Conservation (phyloP, 2,797 vertebrate species). For the Macropodus opercularis region DNA sequence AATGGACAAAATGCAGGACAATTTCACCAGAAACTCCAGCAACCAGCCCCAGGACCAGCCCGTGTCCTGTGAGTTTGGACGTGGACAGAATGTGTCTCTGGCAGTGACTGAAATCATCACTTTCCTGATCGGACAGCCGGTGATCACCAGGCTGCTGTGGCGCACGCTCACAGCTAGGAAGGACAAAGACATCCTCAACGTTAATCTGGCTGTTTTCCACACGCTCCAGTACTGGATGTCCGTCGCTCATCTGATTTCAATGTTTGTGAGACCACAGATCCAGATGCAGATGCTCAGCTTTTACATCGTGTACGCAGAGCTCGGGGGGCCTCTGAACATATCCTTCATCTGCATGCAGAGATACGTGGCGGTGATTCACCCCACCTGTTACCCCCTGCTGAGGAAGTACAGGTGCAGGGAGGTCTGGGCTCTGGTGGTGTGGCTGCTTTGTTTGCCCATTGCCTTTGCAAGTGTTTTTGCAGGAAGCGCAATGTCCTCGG, state of each 20-base stretch:
- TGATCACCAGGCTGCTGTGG: conserved; percentile 36
- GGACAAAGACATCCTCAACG: conserved; percentile 39
- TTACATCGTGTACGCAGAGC: conserved; percentile 12
- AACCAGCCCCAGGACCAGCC: no score
- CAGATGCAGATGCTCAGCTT: rapidly evolving
- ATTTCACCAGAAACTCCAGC: neutral
- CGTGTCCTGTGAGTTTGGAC: rapidly evolving
- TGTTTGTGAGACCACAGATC: rapidly evolving
- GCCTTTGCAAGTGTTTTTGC: rapidly evolving
- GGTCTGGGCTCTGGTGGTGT: conserved; percentile 13
- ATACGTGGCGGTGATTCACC: conserved; percentile 52
- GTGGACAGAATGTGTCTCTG: rapidly evolving
- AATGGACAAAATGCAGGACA: neutral
- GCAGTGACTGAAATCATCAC: neutral
- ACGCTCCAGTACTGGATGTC: conserved; percentile 19
- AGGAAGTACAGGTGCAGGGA: conserved; percentile 53
- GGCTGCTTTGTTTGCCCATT: conserved; percentile 5
- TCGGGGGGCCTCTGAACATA: conserved; percentile 42
- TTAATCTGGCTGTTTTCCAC: conserved; percentile 47
- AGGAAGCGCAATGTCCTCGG: rapidly evolving
- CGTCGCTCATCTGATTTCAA: neutral
- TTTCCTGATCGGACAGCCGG: conserved; percentile 33
- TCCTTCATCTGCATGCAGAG: conserved; percentile 57
- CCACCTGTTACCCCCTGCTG: conserved; percentile 52
- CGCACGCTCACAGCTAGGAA: conserved; percentile 28